These are phyloP conservation scores for Piezodorus guildinii DNA, from an alignment of 1,140 invertebrate species.

Conservation along the genomic window DNA sequence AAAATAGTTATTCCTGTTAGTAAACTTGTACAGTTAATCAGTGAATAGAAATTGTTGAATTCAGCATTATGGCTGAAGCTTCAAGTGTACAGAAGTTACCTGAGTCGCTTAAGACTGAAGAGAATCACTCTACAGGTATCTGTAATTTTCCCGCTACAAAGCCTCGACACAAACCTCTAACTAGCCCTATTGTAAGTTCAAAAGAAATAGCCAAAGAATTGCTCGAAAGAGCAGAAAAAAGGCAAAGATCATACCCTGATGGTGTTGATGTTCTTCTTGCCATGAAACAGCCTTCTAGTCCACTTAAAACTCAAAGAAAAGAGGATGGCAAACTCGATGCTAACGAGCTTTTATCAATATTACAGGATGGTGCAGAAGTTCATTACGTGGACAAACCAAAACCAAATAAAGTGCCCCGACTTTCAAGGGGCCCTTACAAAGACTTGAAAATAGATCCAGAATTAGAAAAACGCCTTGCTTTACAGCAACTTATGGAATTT, in stretches of 20 bases:
- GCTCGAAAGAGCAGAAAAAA: slow-evolving; percentile 33
- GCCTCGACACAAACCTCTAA: slow-evolving; percentile 22
- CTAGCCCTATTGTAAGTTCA: slow-evolving; percentile 38
- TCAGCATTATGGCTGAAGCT: no score
- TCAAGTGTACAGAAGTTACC: no score
- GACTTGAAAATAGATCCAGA: slow-evolving; percentile 34
- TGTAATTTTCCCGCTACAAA: background rate
- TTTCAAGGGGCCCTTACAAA: slow-evolving; percentile 20
- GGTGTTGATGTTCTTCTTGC: slow-evolving; percentile 38
- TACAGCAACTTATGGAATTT: slow-evolving; percentile 41
- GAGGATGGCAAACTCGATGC: slow-evolving; percentile 31
- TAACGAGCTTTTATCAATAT: slow-evolving; percentile 37
- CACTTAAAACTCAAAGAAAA: slow-evolving; percentile 9
- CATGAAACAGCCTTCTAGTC: slow-evolving; percentile 37
- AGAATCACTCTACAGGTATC: background rate
- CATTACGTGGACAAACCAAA: slow-evolving; percentile 13
- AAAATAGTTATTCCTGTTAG: no score
- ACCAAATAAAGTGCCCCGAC: slow-evolving; percentile 12
- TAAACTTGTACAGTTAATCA: no score
- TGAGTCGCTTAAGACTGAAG: background rate
- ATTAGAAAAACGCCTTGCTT: slow-evolving; percentile 39
- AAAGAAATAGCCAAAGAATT: slow-evolving; percentile 39
- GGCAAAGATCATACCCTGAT: slow-evolving; percentile 30
- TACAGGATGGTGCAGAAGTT: slow-evolving; percentile 38
- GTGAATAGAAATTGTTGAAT: no score